A percentile compares a stretch with the other conserved stretches of the same genome.
These are phyloP conservation scores for Epistrophe eligans DNA, from an alignment of 2,888 invertebrate species.

Conservation along the genomic window DNA sequence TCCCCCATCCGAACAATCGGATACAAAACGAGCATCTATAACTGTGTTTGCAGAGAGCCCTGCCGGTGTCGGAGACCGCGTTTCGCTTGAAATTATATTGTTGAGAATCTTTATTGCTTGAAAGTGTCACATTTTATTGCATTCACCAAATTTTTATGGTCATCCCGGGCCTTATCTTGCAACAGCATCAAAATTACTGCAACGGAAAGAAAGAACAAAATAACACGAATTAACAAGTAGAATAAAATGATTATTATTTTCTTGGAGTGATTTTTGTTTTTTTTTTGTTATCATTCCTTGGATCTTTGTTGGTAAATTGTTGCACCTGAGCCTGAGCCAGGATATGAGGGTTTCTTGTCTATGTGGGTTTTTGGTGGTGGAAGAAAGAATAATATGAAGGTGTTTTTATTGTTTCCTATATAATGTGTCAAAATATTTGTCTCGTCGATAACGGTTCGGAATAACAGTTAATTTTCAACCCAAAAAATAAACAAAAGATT, in stretches of 20 bases:
- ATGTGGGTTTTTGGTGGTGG: constrained; percentile 24
- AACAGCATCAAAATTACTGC: constrained; percentile 68
- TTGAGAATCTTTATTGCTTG: constrained; percentile 73
- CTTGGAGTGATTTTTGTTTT: constrained; percentile 57
- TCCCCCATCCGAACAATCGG: constrained; percentile 36
- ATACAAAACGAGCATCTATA: constrained; percentile 23
- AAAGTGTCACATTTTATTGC: constrained; percentile 76
- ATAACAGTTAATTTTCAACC: constrained; percentile 44
- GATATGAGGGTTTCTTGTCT: constrained; percentile 54
- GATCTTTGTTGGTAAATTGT: constrained; percentile 31
- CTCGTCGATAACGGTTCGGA: constrained; percentile 46
- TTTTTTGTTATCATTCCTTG: constrained; percentile 38
- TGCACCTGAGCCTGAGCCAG: constrained; percentile 62
- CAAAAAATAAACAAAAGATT: constrained; percentile 5
- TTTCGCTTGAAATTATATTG: constrained; percentile 76
- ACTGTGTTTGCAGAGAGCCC: constrained; percentile 49
- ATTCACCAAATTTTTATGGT: constrained; percentile 74
- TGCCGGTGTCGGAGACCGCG: constrained; percentile 46
- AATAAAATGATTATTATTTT: constrained; percentile 72
- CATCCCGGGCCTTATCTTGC: constrained; percentile 65
- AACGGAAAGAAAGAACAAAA: constrained; percentile 51
- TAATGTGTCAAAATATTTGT: constrained; percentile 71
- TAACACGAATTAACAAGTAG: constrained; percentile 68
- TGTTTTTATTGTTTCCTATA: constrained; percentile 53
- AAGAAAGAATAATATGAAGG: constrained; percentile 21